Evolutionary conservation across 2,797 vertebrate genomes (phyloP), one percentile per base, ranked within the genome.

Genomic region (Glyptemys insculpta): DNA sequence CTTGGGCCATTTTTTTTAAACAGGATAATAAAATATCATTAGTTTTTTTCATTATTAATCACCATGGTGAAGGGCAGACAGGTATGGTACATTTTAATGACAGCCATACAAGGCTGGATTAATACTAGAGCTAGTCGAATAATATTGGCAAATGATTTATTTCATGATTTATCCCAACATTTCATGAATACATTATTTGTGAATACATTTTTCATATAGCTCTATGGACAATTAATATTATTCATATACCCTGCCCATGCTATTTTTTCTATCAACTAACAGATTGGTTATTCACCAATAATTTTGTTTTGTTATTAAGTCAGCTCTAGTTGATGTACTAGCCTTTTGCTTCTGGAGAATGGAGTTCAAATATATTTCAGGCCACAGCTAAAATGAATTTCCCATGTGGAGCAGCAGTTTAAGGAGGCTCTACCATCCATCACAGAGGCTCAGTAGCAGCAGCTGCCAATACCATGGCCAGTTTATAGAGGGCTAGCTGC

Each of bases 21-120:
- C 50, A 83, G 53, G 0, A 1, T 87, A 93, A 52, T 95, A 95
- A 95, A 95, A 91, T 54, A 92, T 4, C 47, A 80, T 25, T 92
- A 80, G n/a, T 80, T 72, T 72, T 94, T 92, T 92, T 94, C 62
- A 91, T 92, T 92, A 90, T 89, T 96, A 95, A 94, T 84, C 44
- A 8, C 44, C 87, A 74, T 68, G 81, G 47, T 82, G 91, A 92
- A 91, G 52, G 54, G 57, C 50, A 95, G 72, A 85, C 72, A 95
- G 80, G 47, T 90, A 50, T 34, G 52, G 79, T 91, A 95, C 90
- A 97, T 96, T 94, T 89, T 86, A 91, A 27, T 76, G 86, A 90
- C 54, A 94, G 27, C n/a, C 85, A 4, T 92, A 65, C 44, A 88
- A 87, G 88, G 25, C 50, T 84, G 53, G 41, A 52, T 90, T 96